Percentiles rank a stretch among this genome's conserved stretches.
Conservation (phyloP, 1,140 invertebrate species). For the Drosophila bocqueti region DNA sequence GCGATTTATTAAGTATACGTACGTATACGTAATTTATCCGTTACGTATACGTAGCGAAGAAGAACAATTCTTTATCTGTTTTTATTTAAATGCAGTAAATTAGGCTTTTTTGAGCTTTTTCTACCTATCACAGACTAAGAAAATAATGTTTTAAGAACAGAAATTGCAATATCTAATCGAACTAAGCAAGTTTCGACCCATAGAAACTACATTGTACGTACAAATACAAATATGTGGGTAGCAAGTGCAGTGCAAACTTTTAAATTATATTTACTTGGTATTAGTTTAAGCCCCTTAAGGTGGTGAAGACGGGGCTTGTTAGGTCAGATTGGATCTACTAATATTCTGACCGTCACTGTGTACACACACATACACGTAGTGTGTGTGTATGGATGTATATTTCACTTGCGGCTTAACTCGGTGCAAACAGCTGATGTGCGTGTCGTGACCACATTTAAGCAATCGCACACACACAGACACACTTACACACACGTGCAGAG, state of each 20-base stretch:
- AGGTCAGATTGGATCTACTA: conserved; percentile 11
- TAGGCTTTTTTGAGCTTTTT: neutral
- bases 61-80: too few species aligned
- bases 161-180: neutral
- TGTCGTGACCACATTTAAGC: conserved; percentile 48
- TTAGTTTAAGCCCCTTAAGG: conserved; percentile 5
- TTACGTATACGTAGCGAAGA: too few species aligned
- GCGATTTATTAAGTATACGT: conserved; percentile 1
- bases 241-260: neutral
- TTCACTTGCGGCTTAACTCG: conserved; percentile 12
- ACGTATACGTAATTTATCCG: too few species aligned
- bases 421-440: conserved; percentile 68
- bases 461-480: conserved; percentile 18
- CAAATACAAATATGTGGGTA: neutral
- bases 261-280: conserved; percentile 9
- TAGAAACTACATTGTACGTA: neutral
- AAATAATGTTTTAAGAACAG: neutral
- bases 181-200: neutral
- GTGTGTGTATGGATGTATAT: neutral
- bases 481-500: conserved; percentile 18
- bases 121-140: neutral
- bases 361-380: neutral
- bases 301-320: neutral
- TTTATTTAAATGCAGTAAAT: neutral
- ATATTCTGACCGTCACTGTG: conserved; percentile 15